A percentile compares a stretch with the other conserved stretches of the same genome.
These are phyloP conservation scores for Ictidomys tridecemlineatus DNA, from an alignment of 2,113 vertebrate species.

Conservation along the genomic window DNA sequence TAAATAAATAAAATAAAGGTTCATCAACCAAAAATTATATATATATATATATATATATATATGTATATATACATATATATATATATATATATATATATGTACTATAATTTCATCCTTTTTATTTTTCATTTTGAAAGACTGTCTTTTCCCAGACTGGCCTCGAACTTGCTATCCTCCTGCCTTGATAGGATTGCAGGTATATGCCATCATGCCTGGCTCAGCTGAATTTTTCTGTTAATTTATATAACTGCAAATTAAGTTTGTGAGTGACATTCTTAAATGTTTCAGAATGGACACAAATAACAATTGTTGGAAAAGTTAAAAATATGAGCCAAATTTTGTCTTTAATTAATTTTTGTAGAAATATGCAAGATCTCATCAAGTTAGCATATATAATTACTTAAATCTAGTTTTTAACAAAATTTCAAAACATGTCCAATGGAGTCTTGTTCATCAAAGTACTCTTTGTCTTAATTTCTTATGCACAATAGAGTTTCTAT, in stretches of 20 bases:
- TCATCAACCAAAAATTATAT: too few species aligned
- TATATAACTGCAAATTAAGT: slow-evolving; percentile 21
- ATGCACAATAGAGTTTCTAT: background rate
- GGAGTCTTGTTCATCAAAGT: background rate
- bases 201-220: background rate
- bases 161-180: too few species aligned
- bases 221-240: background rate
- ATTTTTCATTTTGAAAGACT: too few species aligned
- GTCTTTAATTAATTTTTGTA: background rate
- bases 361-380: background rate
- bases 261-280: background rate
- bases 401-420: background rate
- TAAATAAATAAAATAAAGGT: too few species aligned
- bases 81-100: too few species aligned
- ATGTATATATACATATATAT: too few species aligned
- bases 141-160: too few species aligned
- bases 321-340: slow-evolving; percentile 11
- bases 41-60: too few species aligned
- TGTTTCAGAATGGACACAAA: slow-evolving; percentile 6
- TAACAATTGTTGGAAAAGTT: background rate
- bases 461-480: background rate
- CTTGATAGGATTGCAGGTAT: too few species aligned
- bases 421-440: background rate
- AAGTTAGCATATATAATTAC: background rate
- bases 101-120: too few species aligned